Conservation (phyloP, 2,888 invertebrate species). For the Atherix ibis region DNA sequence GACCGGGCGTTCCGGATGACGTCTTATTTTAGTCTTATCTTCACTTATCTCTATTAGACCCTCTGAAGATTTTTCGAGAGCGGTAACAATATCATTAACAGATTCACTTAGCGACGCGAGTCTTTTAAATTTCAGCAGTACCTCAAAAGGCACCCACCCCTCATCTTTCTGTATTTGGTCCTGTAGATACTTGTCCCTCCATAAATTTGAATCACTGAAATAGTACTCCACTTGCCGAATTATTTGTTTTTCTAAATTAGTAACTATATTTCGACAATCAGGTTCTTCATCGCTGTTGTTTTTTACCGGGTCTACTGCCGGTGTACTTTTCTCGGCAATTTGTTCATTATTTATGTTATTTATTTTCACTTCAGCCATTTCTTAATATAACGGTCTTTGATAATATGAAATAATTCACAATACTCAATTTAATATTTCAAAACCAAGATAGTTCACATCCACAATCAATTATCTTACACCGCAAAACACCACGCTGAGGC, state of each 20-base stretch:
- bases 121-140: constrained; percentile 78
- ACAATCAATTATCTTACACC: no score
- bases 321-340: no score
- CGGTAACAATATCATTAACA: constrained; percentile 48
- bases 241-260: constrained; percentile 43
- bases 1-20: constrained; percentile 46
- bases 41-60: constrained; percentile 54
- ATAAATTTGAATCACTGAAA: constrained; percentile 84
- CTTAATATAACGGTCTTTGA: no score
- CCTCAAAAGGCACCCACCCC: constrained; percentile 78
- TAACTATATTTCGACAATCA: no score
- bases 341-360: no score
- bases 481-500: no score
- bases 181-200: constrained; percentile 82
- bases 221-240: constrained; percentile 45
- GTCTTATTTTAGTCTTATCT: constrained; percentile 43
- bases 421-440: no score
- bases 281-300: no score
- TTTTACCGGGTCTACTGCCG: no score
- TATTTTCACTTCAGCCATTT: no score
- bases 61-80: constrained; percentile 56
- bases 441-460: no score
- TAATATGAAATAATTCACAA: no score
- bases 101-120: constrained; percentile 57
- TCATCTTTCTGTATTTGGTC: constrained; percentile 73